Evolutionary conservation across 2,113 vertebrate species (phyloP), one percentile per base, ranked within the genome.

Genomic region (Rhagologus leucostigma): DNA sequence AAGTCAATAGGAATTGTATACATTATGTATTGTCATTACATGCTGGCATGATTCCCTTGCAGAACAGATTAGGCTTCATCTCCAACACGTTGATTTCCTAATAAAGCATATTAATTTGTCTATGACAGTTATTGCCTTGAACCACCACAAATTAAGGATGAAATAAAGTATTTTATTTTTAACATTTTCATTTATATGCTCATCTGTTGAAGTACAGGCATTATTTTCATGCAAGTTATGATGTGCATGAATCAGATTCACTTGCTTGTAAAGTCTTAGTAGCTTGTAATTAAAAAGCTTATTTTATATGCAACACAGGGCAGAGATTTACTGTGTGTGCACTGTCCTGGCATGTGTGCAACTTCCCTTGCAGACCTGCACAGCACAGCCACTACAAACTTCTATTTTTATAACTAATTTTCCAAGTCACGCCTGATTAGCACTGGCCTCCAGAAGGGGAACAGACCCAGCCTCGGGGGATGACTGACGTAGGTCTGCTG

Each of bases 71-170:
- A 91, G 52, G 39, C 68, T 93, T 29, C 75, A 87, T 80, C 55
- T 94, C 90, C 63, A 96, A 93, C 84, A 83, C 32, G 81, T 18
- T 95, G 74, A 85, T 77, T 85, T 83, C 81, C 87, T 91, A 94
- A 90, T 93, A 96, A 96, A 95, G 56, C 63, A 90, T 76, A 95
- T 77, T 96, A 94, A 93, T 96, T 96, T 94, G 74, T 69, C 89
- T 83, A 6, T 93, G 84, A 73, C 84, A 94, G 92, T 86, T 94
- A 90, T 33, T 94, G 71, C 88, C 73, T 93, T 84, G 87, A 93
- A 81, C 68, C 47, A 89, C 49, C 77, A 88, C 92, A 94, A 95
- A 94, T 96, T 93, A 94, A 88, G 35, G 53, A 67, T 60, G 68
- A 94, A 93, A 87, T 95, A 93, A 93, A 90, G 59, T 84, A 77